Evolutionary conservation across 2,113 vertebrate species (phyloP).

Genomic region (Gambusia affinis): DNA sequence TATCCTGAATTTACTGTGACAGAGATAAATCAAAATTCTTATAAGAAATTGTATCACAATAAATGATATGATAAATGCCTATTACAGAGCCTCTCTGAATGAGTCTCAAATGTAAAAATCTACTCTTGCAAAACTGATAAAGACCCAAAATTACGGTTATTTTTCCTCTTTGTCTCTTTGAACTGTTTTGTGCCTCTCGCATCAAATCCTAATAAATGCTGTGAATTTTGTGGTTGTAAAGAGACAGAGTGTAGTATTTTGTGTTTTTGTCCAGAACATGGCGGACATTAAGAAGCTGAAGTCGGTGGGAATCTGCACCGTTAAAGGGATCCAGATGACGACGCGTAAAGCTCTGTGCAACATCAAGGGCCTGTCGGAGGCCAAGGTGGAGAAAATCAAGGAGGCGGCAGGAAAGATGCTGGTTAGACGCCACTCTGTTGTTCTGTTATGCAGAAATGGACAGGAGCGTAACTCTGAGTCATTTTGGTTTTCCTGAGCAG

Average conservation of each 20-base stretch:
- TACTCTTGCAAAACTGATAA: too few species aligned
- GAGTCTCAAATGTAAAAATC: too few species aligned
- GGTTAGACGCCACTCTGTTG: slow-evolving; percentile 71
- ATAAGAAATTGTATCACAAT: too few species aligned
- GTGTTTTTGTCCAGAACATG: slow-evolving; percentile 83
- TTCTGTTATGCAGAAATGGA: neutral
- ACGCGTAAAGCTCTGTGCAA: slow-evolving; percentile 92
- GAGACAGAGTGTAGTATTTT: too few species aligned
- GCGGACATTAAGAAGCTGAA: slow-evolving; percentile 98
- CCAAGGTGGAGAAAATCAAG: slow-evolving; percentile 99
- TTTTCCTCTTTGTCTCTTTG: too few species aligned
- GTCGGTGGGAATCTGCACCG: slow-evolving; percentile 93
- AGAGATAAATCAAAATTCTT: too few species aligned
- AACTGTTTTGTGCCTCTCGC: neutral
- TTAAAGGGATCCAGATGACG: slow-evolving; percentile 98
- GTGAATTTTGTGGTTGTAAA: neutral
- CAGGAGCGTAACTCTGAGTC: neutral
- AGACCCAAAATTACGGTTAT: too few species aligned
- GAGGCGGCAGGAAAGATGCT: slow-evolving; percentile 96
- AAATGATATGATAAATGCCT: too few species aligned
- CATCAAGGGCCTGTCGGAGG: slow-evolving; percentile 96
- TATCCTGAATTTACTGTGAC: too few species aligned
- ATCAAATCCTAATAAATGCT: neutral
- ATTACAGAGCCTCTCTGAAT: too few species aligned
- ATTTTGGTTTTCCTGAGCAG: slow-evolving; percentile 66